These are phyloP conservation scores for Zosterops borbonicus DNA, from an alignment of 2,113 vertebrate species.

Conservation along the genomic window DNA sequence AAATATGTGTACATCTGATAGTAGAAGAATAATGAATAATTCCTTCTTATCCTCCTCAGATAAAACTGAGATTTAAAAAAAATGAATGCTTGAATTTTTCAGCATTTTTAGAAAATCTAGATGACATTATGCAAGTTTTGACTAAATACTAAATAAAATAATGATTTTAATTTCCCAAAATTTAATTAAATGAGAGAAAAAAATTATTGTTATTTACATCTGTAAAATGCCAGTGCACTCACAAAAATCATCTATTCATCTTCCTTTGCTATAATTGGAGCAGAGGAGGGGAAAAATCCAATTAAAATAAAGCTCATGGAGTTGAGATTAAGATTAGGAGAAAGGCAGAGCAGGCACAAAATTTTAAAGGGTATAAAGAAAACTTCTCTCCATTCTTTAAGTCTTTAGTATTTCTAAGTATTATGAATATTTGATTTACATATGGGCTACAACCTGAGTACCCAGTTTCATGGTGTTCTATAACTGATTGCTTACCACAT, in stretches of 20 bases:
- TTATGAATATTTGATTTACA: neutral
- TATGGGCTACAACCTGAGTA: neutral
- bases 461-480: neutral
- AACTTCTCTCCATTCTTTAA: neutral
- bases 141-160: neutral
- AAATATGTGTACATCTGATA: neutral
- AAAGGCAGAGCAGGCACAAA: neutral
- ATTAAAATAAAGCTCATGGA: neutral
- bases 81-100: neutral
- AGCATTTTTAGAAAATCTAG: neutral
- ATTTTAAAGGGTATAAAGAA: neutral
- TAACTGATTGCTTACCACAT: neutral
- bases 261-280: neutral
- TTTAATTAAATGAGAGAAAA: neutral
- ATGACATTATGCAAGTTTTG: neutral
- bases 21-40: neutral
- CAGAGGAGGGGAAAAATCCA: neutral
- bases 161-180: neutral
- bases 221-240: neutral
- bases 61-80: neutral
- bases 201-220: neutral
- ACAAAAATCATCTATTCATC: neutral
- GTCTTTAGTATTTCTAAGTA: neutral
- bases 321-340: neutral
- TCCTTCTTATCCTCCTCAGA: neutral